Base-by-base conservation (phyloP, 2,113 vertebrate genomes). In the Alligator sinensis region DNA sequence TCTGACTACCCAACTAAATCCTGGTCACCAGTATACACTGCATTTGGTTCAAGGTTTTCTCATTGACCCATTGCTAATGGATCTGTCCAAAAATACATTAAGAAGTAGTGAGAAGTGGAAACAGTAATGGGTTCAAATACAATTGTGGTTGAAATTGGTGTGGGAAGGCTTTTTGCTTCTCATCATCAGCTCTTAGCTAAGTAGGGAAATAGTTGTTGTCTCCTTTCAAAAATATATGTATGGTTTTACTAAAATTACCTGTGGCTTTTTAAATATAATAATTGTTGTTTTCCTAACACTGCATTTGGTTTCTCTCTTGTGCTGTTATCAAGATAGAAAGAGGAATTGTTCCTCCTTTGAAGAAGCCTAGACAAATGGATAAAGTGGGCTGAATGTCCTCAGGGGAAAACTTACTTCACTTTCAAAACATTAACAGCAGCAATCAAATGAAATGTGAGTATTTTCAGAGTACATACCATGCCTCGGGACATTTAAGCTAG, bases 401-500 rank as follows among this genome's bases (percentile, higher is more conserved):
- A 0, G 91, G 96, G 94, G 94, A 94, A 96, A 93, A 94, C 93
- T 97, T 97, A 96, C 96, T 96, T 97, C 94, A 97, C 97, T 97
- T 97, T 95, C 97, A 96, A 97, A 97, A 97, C 95, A 97, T 97
- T 97, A 97, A 96, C 96, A 97, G 94, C 97, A 96, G 96, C 96
- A 97, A 97, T 97, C 97, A 97, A 96, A 96, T 96, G 97, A 97
- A 97, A 97, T 97, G 97, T 96, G 96, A 97, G 96, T 95, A 95
- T 96, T 97, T 97, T 96, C 92, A 97, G 96, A 95, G 96, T 96
- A 97, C 97, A 96, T 97, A 95, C 94, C 94, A 93, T 97, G 97
- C 97, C 97, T 93, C 91, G 96, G 97, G 97, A 97, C 94, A 96
- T 97, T 95, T 97, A 93, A 91, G 94, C 96, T 97, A 94, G 96